phyloP scores from a whole-genome alignment of 2,797 vertebrate species.

The Glossophaga mutica region DNA sequence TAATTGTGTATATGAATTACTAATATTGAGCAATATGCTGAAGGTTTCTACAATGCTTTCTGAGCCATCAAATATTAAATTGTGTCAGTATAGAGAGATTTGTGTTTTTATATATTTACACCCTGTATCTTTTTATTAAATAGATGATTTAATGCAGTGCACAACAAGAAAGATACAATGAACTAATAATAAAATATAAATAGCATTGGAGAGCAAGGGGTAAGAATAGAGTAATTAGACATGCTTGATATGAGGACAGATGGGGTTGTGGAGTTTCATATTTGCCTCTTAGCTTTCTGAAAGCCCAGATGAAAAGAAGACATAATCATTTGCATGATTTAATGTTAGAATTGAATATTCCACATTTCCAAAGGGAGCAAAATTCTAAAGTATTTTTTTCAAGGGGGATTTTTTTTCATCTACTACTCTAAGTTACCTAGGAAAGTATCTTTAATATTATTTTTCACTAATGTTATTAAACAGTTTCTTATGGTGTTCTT shows the following conservation, averaged over 20 bases:
- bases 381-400: background rate
- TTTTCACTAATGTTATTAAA: background rate
- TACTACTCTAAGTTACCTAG: background rate
- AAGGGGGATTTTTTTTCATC: background rate
- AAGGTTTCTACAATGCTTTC: background rate
- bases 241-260: background rate
- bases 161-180: background rate
- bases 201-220: background rate
- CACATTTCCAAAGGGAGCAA: background rate
- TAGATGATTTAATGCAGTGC: background rate
- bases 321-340: background rate
- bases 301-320: background rate
- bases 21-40: background rate
- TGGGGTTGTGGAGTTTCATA: background rate
- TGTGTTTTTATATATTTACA: background rate
- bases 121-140: background rate
- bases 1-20: background rate
- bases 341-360: background rate
- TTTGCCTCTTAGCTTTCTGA: background rate
- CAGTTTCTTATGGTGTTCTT: background rate
- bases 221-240: background rate
- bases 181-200: slow-evolving; percentile 9
- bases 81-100: background rate
- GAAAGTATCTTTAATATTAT: background rate
- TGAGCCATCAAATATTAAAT: background rate